Evolutionary conservation across 2,888 invertebrate genomes (phyloP).

Genomic region (Ceramica pisi): DNA sequence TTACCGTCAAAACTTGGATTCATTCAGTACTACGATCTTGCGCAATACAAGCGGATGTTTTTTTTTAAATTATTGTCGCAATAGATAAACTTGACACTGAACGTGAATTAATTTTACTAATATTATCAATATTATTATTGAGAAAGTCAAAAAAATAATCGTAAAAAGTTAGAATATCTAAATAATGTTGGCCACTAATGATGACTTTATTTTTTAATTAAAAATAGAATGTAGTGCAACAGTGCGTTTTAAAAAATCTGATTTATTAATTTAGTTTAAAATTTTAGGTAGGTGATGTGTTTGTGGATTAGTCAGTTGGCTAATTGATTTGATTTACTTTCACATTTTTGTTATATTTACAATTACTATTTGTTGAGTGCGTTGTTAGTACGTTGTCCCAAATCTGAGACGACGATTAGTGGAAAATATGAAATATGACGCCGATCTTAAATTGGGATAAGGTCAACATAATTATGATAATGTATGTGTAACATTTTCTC

Average conservation of each 20-base stretch:
- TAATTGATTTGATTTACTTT: background rate
- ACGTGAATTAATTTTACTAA: conserved; percentile 8
- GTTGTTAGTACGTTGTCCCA: background rate
- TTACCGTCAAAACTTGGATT: background rate
- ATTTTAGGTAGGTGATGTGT: background rate
- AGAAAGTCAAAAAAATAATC: background rate
- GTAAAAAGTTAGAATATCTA: conserved; percentile 5
- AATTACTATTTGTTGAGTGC: background rate
- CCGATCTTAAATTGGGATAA: background rate
- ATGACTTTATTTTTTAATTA: background rate
- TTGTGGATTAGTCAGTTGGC: background rate
- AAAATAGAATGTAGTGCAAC: conserved; percentile 19
- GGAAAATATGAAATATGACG: background rate
- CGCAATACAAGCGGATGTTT: background rate
- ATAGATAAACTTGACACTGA: conserved; percentile 11
- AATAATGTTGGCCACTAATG: conserved; percentile 7
- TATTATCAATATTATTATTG: background rate
- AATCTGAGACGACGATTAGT: background rate
- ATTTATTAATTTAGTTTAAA: background rate
- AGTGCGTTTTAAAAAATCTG: background rate
- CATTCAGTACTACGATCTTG: background rate
- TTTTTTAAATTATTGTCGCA: background rate
- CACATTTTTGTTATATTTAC: background rate
- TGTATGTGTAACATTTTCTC: background rate
- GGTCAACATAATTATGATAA: background rate